Evolutionary conservation across 2,797 vertebrate species (phyloP).

Genomic region (Spheniscus humboldti): DNA sequence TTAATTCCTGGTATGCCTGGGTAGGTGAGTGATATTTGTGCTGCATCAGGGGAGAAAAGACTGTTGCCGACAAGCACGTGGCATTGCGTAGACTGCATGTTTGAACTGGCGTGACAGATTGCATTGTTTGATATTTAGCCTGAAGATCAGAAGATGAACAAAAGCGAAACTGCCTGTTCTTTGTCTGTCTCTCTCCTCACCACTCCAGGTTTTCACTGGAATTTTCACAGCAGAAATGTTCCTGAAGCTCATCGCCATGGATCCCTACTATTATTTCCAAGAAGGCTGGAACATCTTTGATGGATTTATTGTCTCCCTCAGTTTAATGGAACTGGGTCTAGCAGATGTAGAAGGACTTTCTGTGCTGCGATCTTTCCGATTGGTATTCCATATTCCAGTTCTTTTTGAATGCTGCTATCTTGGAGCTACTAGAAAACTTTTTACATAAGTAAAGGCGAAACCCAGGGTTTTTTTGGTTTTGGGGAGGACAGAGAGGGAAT

Average conservation of each 20-base stretch:
- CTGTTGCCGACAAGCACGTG: accelerated
- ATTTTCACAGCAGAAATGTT: conserved; percentile 99
- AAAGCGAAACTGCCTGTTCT: not conserved
- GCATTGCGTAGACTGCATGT: accelerated
- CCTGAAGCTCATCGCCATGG: conserved; percentile 96
- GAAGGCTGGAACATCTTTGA: conserved; percentile 99
- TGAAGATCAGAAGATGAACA: not conserved
- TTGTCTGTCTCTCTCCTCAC: not conserved
- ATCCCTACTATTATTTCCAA: conserved; percentile 99
- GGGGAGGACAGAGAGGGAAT: not conserved
- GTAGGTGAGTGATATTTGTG: not conserved
- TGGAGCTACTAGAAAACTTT: not conserved
- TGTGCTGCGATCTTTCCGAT: conserved; percentile 96
- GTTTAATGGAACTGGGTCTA: conserved; percentile 92
- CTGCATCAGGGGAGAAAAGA: not conserved
- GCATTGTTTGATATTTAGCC: not conserved
- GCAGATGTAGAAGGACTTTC: conserved; percentile 95
- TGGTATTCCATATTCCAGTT: conserved; percentile 79
- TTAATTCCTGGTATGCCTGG: not conserved
- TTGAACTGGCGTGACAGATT: not conserved
- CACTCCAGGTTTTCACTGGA: conserved; percentile 92
- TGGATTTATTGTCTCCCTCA: conserved; percentile 96
- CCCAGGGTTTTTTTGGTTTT: not conserved
- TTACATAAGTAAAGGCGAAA: not conserved
- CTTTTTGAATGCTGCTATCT: not conserved